Percentiles rank a stretch among this genome's conserved stretches.
Conservation (phyloP, 2,113 vertebrate genomes). For the Fukomys damarensis region DNA sequence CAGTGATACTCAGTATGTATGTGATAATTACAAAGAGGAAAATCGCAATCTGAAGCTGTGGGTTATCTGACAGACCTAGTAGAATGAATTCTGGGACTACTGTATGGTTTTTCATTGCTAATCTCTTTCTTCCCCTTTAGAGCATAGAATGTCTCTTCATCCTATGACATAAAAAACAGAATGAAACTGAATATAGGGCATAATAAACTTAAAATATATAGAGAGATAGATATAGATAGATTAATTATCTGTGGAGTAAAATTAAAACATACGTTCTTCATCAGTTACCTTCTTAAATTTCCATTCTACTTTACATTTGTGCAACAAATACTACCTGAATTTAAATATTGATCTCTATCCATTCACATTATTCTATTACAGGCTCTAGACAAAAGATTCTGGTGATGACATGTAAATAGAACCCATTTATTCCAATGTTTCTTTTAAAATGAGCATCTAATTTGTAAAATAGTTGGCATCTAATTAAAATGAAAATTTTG, state of each 20-base stretch:
- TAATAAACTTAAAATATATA: background rate
- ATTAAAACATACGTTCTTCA: background rate
- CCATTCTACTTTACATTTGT: background rate
- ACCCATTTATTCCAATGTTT: background rate
- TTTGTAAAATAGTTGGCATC: background rate
- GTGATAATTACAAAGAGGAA: constrained; percentile 61
- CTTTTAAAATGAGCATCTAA: background rate
- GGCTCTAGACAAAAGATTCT: background rate
- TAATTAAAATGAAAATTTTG: background rate
- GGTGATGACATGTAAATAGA: background rate
- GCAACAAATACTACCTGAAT: background rate
- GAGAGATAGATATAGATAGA: background rate
- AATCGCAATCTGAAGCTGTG: constrained; percentile 41
- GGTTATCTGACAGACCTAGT: constrained; percentile 56
- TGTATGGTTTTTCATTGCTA: constrained; percentile 55
- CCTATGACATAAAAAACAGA: background rate
- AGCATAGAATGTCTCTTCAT: background rate
- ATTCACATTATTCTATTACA: background rate
- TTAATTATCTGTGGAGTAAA: background rate
- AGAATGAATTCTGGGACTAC: constrained; percentile 59
- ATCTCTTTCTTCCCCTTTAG: background rate
- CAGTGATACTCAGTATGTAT: constrained; percentile 48
- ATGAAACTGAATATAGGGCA: background rate
- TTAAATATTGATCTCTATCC: background rate
- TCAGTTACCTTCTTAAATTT: background rate